phyloP scores from a whole-genome alignment of 2,113 vertebrate genomes.

The Chaetodon trifascialis region DNA sequence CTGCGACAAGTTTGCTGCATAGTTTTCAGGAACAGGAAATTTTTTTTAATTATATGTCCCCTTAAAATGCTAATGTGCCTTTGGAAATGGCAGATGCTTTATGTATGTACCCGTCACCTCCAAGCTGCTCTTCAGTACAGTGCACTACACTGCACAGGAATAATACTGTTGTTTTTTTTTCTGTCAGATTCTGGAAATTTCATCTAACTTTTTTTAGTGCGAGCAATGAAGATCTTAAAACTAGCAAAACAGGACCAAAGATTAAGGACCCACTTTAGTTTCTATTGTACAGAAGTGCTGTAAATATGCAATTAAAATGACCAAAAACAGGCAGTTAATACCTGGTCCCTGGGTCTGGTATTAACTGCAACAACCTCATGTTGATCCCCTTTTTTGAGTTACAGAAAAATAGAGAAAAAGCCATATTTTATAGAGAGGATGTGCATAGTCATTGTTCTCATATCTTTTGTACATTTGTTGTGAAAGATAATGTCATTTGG shows the following conservation, averaged over 20 bases:
- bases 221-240: not conserved
- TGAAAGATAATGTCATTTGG: not conserved
- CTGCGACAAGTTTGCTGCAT: not conserved
- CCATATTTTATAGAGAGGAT: not conserved
- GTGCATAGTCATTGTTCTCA: not conserved
- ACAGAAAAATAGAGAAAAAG: too few species aligned
- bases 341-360: not conserved
- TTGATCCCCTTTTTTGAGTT: not conserved
- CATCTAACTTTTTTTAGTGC: not conserved
- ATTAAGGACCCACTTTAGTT: not conserved
- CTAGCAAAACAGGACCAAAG: not conserved
- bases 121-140: not conserved
- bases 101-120: not conserved
- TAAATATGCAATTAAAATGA: not conserved
- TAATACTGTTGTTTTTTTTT: not conserved
- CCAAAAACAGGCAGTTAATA: not conserved
- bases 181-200: not conserved
- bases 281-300: not conserved
- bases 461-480: not conserved
- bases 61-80: not conserved
- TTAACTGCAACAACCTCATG: not conserved
- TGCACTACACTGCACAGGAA: not conserved
- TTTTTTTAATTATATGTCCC: not conserved
- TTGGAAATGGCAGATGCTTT: not conserved
- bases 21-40: not conserved